Evolutionary conservation across 2,888 invertebrate genomes (phyloP).

Genomic region (Eupithecia vulgata): DNA sequence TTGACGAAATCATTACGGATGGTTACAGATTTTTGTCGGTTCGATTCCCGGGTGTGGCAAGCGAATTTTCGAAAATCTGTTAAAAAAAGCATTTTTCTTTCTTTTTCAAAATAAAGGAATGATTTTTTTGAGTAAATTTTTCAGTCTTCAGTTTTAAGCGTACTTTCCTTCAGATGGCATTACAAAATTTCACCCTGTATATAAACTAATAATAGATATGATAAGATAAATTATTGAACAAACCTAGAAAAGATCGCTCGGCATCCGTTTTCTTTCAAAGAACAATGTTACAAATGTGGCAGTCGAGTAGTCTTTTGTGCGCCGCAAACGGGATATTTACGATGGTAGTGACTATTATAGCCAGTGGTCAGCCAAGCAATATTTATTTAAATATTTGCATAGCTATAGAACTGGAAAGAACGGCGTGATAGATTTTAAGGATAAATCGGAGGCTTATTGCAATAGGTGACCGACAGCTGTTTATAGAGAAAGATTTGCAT

Average conservation of each 20-base stretch:
- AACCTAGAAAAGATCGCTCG: conserved; percentile 10
- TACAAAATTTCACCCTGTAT: no score
- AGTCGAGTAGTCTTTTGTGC: background rate
- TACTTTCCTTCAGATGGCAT: no score
- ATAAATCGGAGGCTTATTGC: background rate
- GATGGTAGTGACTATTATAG: background rate
- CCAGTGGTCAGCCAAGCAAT: background rate
- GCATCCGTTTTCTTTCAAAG: conserved; percentile 13
- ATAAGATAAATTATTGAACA: no score
- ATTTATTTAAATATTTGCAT: background rate
- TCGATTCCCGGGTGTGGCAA: no score
- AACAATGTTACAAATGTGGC: conserved; percentile 10
- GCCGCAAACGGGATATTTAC: background rate
- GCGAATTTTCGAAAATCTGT: no score
- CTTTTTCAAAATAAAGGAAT: no score
- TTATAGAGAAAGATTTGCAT: background rate
- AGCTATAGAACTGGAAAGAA: background rate
- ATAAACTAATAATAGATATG: no score
- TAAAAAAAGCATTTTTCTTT: no score
- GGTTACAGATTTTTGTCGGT: no score
- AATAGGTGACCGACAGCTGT: background rate
- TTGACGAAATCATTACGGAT: no score
- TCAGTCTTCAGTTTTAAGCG: no score
- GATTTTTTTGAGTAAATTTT: no score
- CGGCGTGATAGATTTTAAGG: background rate